A percentile compares a stretch with the other conserved stretches of the same genome.
phyloP scores from a whole-genome alignment of 2,113 vertebrate species.

The Recurvirostra avosetta region DNA sequence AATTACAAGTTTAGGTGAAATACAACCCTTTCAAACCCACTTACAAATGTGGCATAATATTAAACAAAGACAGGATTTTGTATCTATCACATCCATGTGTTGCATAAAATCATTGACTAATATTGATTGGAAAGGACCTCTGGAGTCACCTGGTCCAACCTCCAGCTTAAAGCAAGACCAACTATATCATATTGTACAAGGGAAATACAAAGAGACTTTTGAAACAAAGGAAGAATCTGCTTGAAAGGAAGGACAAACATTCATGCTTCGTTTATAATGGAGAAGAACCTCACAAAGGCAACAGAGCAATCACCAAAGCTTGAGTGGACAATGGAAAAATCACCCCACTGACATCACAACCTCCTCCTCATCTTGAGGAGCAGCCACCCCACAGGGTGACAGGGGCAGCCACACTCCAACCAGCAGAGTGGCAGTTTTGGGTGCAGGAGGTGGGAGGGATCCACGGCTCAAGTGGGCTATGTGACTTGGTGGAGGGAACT shows the following conservation, averaged over 20 bases:
- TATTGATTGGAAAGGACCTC: neutral
- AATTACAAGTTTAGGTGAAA: neutral
- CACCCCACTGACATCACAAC: fast-evolving
- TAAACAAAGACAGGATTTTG: neutral
- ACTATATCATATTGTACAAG: neutral
- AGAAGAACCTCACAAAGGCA: neutral
- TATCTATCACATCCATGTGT: neutral
- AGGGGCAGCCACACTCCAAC: neutral
- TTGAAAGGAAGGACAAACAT: neutral
- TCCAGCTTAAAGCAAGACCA: neutral
- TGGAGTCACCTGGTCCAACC: neutral
- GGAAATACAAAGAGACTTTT: neutral
- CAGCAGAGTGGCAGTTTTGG: fast-evolving
- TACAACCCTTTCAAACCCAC: neutral
- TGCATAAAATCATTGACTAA: neutral
- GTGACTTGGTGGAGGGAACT: too few relatives aligned
- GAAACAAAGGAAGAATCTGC: neutral
- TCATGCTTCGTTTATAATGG: neutral
- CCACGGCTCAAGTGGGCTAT: fast-evolving
- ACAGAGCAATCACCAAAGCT: neutral
- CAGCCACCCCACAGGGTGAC: neutral
- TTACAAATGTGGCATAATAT: neutral
- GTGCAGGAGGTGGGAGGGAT: neutral
- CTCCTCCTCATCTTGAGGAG: neutral
- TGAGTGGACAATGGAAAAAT: neutral